Base-by-base conservation (phyloP, 2,888 invertebrate species). In the Volucella inflata region DNA sequence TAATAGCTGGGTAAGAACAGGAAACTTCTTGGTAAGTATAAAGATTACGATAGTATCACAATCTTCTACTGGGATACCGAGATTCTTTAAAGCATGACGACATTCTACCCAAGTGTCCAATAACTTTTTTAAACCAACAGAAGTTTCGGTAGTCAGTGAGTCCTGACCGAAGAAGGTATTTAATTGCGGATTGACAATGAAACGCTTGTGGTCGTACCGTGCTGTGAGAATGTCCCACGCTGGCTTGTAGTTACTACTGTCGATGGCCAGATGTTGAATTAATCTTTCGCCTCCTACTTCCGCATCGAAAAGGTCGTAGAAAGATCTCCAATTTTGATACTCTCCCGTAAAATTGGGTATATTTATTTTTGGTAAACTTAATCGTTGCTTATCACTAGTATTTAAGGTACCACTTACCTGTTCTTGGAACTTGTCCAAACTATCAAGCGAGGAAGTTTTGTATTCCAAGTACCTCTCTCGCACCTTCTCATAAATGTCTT, bases 351-450 rank as follows among this genome's bases (percentile, higher is more conserved):
- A 57, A 57, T 36, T 38, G 12, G 57, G 57, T 57, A 57, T 36
- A 57, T 57, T 57, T 57, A 57, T 57, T 55, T 55, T 55, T 11
- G 55, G 55, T 36, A 55, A n/a, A n/a, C n/a, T 55, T 36, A 55
- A n/a, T 11, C 38, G 36, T 30, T 38, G 30, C 36, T 55, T 36
- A 55, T 36, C 55, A 38, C 55, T 55, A 55, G 14, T 30, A 55
- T 2, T 55, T 30, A 55, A 21, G 21, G 12, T 12, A 55, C n/a
- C 55, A 36, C 55, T 55, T 55, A 55, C 55, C 55, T 11, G 10
- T 44, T 44, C 44, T 44, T 44, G 44, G 0, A 44, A 2, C 17
- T 17, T 51, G 17, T 51, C 51, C 51, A 51, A 51, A 17, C 51
- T 51, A 51, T 51, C 51, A 17, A 51, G 51, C 51, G 17, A 17